Evolutionary conservation across 1,140 invertebrate species (phyloP).

Genomic region (Tetraneura akinire): DNA sequence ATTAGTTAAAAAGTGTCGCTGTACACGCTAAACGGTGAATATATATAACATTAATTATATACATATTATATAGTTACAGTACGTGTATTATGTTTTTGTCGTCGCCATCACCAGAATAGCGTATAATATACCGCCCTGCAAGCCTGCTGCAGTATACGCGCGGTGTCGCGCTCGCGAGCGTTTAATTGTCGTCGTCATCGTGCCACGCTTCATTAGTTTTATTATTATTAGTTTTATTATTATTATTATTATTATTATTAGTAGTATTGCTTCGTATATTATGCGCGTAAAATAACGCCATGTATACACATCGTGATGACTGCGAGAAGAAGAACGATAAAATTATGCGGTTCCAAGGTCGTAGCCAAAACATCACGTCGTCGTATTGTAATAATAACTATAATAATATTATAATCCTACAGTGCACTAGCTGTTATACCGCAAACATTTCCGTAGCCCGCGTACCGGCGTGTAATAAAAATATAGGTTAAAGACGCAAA

Average conservation of each 20-base stretch:
- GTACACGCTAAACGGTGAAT: not conserved
- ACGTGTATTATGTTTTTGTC: too few species aligned
- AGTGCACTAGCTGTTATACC: not conserved
- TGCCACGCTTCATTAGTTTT: slow-evolving; percentile 23
- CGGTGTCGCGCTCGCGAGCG: not conserved
- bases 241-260: too few species aligned
- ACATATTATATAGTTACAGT: too few species aligned
- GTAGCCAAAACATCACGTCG: not conserved
- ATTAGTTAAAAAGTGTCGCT: not conserved
- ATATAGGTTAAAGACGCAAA: too few species aligned
- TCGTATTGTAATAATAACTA: not conserved
- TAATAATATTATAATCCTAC: not conserved
- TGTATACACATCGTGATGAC: not conserved
- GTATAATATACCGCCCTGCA: not conserved
- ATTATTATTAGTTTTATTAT: slow-evolving; percentile 40
- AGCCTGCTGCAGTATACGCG: not conserved
- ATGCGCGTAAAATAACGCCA: too few species aligned
- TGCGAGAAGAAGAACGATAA: slow-evolving; percentile 7
- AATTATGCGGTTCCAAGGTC: not conserved
- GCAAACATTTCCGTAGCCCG: too few species aligned
- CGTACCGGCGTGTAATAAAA: too few species aligned
- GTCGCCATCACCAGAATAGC: not conserved
- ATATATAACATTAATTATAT: too few species aligned
- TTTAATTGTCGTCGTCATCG: slow-evolving; percentile 2
- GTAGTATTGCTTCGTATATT: slow-evolving; percentile 3